Percentiles rank a stretch among this genome's conserved stretches.
Evolutionary conservation across 2,888 invertebrate genomes (phyloP).

Genomic region (Auanema sp.): DNA sequence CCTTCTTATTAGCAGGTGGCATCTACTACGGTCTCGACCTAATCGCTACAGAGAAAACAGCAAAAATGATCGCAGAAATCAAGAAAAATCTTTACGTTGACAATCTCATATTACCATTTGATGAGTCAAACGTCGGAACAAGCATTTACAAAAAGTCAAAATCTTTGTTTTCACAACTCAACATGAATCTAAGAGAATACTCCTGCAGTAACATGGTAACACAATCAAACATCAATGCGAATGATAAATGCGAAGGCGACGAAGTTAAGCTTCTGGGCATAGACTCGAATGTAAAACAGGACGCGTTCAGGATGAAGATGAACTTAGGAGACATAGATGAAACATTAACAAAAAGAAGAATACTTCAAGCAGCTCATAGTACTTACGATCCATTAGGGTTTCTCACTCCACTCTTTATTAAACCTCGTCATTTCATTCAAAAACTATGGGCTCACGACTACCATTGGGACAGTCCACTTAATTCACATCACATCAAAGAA

Average conservation of each 20-base stretch:
- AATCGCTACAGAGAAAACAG: too few species aligned
- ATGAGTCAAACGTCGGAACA: background rate
- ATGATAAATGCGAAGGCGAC: background rate
- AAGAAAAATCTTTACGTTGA: background rate
- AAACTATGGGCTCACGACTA: conserved; percentile 1
- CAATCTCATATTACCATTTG: background rate
- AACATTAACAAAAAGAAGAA: background rate
- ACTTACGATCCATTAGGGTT: background rate
- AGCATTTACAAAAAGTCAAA: background rate
- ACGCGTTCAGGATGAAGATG: too few species aligned
- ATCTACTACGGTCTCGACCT: background rate
- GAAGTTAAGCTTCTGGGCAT: too few species aligned
- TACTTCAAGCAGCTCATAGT: background rate
- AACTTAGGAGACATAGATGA: background rate
- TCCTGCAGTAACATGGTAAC: background rate
- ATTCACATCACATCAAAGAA: background rate
- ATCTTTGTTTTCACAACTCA: background rate
- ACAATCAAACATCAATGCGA: background rate
- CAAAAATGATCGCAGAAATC: background rate
- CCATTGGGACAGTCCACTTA: background rate
- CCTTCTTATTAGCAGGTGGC: background rate
- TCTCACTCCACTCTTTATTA: background rate
- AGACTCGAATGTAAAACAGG: too few species aligned
- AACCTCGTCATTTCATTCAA: background rate
- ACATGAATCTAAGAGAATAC: conserved; percentile 2